Evolutionary conservation across 2,888 invertebrate species (phyloP).

Genomic region (Caenorhabditis imperialis): DNA sequence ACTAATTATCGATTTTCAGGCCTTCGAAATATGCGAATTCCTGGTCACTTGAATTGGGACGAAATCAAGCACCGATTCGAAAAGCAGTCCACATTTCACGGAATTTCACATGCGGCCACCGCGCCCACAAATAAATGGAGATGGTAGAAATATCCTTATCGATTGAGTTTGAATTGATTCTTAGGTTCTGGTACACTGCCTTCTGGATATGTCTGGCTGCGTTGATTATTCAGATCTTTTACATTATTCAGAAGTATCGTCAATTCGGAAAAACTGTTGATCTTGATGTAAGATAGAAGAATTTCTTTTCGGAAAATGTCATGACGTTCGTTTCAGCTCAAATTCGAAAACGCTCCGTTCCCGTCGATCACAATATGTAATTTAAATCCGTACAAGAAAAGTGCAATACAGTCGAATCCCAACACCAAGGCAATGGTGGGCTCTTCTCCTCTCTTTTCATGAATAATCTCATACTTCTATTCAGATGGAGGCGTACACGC

Average conservation of each 20-base stretch:
- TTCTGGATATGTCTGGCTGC: conserved; percentile 69
- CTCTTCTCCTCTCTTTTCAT: neutral
- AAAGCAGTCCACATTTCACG: conserved; percentile 72
- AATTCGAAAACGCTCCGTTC: conserved; percentile 78
- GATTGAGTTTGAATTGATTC: too few species aligned
- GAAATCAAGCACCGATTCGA: conserved; percentile 65
- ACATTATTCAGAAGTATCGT: conserved; percentile 70
- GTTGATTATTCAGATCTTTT: conserved; percentile 70
- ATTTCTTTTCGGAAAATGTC: neutral
- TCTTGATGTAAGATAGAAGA: conserved; percentile 71
- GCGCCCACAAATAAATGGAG: conserved; percentile 70
- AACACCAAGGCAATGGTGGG: conserved; percentile 72
- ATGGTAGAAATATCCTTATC: conserved; percentile 10
- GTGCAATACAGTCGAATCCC: conserved; percentile 72
- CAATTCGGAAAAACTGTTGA: conserved; percentile 79
- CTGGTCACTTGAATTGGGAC: conserved; percentile 66
- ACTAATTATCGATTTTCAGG: conserved; percentile 51
- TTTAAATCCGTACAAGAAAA: conserved; percentile 77
- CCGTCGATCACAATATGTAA: conserved; percentile 77
- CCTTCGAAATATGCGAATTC: conserved; percentile 63
- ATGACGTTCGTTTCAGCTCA: conserved; percentile 73
- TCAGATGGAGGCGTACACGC: conserved; percentile 72
- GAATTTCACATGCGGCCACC: conserved; percentile 70
- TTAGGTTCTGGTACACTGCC: conserved; percentile 71
- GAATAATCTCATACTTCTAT: neutral